Base-by-base conservation (phyloP, 2,113 vertebrate species). In the Salminus brasiliensis region DNA sequence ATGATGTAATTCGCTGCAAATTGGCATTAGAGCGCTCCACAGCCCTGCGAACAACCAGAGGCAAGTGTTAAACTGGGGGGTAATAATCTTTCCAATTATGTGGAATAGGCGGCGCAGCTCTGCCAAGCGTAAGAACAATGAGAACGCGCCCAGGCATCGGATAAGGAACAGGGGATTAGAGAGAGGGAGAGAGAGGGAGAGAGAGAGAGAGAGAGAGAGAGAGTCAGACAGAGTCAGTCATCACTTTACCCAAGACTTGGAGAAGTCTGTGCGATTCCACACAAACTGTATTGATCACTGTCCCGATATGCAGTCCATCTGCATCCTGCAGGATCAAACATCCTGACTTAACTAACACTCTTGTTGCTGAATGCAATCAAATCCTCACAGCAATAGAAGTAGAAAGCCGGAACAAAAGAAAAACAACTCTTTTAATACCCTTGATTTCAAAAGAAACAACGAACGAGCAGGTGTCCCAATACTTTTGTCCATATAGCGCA, bases 41-140 rank as follows among this genome's bases (percentile, higher is more conserved):
- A 29, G 69, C 47, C 27, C 39, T 12, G 29, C 47, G 18, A 74
- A 49, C 41, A 52, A 53, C 78, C 49, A 23, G 43, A 47, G 29
- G 69, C 68, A 25, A 77, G 41, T 32, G 41, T 78, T 71, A 65
- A 75, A 71, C 68, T 45, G 45, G 57, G n/a, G 57, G 53, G 79
- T 71, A 74, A 81, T 81, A 78, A 81, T 84, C 83, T 66, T 47
- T 74, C 59, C 57, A 74, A 59, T 47, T 74, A 66, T 62, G 45
- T 43, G 32, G 69, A n/a, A 12, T 29, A 57, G n/a, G 62, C 36
- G 60, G 39, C 53, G 7, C 60, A 29, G 29, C 32, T 57, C 67
- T 63, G 72, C 23, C 63, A 1, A 65, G 23, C 23, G 8, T 36
- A 21, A 79, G 8, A 59, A 41, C 30, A 82, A 63, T 66, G 66